Percentiles rank a stretch among this genome's conserved stretches.
Evolutionary conservation across 2,888 invertebrate species (phyloP).

Genomic region (Xylota sylvarum): DNA sequence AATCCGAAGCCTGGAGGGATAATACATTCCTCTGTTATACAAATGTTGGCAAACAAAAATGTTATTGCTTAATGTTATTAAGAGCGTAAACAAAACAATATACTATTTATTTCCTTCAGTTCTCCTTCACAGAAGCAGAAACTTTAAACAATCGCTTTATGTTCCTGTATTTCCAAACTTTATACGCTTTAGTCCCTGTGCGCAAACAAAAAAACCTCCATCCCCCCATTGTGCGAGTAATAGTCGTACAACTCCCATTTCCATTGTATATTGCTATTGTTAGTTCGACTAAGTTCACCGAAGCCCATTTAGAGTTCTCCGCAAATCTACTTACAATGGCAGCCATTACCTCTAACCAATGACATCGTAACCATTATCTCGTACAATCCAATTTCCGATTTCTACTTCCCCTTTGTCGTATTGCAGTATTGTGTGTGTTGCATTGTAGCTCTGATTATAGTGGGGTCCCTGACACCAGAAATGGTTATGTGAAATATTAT

Average conservation of each 20-base stretch:
- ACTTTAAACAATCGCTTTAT: background rate
- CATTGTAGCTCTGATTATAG: conserved; percentile 26
- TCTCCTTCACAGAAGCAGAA: too few relatives aligned
- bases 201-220: background rate
- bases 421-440: conserved; percentile 47
- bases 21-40: too few relatives aligned
- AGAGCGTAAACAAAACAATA: too few relatives aligned
- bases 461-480: conserved; percentile 29
- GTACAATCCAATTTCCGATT: conserved; percentile 74
- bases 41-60: too few relatives aligned
- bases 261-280: conserved; percentile 20
- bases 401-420: conserved; percentile 53
- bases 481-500: conserved; percentile 44
- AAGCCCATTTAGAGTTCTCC: conserved; percentile 56
- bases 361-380: conserved; percentile 71
- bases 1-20: too few relatives aligned
- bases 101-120: too few relatives aligned
- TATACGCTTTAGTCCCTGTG: background rate
- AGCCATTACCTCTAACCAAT: conserved; percentile 64
- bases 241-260: conserved; percentile 36
- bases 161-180: background rate
- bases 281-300: conserved; percentile 33
- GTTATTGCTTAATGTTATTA: too few relatives aligned
- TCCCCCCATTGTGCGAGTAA: background rate
- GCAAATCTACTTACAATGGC: conserved; percentile 70